Evolutionary conservation across 2,113 vertebrate species (phyloP), one percentile per base, ranked within the genome.

Genomic region (Rhinopithecus roxellana): DNA sequence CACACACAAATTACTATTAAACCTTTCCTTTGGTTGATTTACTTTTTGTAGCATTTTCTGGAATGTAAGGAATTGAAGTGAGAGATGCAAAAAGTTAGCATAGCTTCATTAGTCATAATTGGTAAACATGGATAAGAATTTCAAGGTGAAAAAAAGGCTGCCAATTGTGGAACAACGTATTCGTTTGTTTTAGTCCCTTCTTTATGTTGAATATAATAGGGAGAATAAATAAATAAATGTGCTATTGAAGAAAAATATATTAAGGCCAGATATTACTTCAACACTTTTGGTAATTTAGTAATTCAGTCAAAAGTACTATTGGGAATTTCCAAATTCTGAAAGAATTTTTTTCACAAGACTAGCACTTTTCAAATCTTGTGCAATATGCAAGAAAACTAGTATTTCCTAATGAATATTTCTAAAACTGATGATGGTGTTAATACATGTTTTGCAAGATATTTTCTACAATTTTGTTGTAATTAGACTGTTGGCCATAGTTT

Each of bases 401-500:
- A 96, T 86, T 94, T 43, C 92, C 40, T 14, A 35, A 13, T 87
- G 57, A 96, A 94, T 23, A 52, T n/a, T 86, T 25, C 69, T 38
- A 90, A 92, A 59, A 64, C 0, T 57, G 22, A 3, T 6, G 48
- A 13, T 52, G 25, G 50, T 89, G 59, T 70, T 80, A 78, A 27
- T 94, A 13, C 25, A 81, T 8, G 97, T 18, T 11, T 96, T 40
- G 59, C 10, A 74, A 72, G 9, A 10, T 6, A 75, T 88, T 75
- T 96, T 97, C 94, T 93, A 90, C 90, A 4, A n/a, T 67, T 3
- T 89, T 3, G 8, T 95, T 86, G 23, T 70, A 75, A 89, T 81
- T 69, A 17, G 25, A 75, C n/a, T 38, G 5, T 70, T 89, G 55
- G 8, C 17, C 59, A 6, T 40, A 67, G 32, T 11, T 0, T 75